Base-by-base conservation (phyloP, 2,888 invertebrate genomes). In the Folsomia candida region DNA sequence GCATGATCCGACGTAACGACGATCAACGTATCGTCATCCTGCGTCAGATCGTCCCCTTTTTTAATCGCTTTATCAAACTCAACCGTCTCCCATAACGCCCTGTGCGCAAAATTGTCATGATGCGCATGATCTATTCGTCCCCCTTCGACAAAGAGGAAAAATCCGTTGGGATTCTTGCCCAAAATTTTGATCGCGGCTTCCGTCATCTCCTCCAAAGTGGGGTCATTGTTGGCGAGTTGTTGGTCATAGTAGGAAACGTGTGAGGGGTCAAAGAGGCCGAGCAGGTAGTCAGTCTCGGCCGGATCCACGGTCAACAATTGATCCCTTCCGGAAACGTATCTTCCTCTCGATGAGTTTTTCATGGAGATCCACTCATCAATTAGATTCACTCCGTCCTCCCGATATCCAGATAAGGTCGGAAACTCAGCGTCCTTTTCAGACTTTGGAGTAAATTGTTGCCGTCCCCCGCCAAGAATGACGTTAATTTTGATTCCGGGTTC, bases 1-100 rank as follows among this genome's bases (percentile, higher is more conserved):
- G 90, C 88, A 81, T 92, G 92, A 82, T 92, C 92, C 0, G 92
- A 86, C 0, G 89, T 91, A 14, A 91, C 92, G 0, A 94, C 87
- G 26, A 93, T 89, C 1, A 94, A 83, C 0, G 94, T 94, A 61
- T 87, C 83, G n/a, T 84, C 83, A 67, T 84, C 84, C 14, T 63
- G 6, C 0, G 90, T 89, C 76, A 90, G 80, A 1, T 85, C 82
- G 66, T 85, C 82, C 0, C 91, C 90, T 78, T 83, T 85, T 72
- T 86, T 81, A 18, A 91, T 86, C 0, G 94, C 90, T 77, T 89
- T 86, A 51, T 90, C 87, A 81, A 92, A 88, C 81, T 91, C 90
- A 0, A 91, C 86, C 0, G 92, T 90, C 82, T 94, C 94, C 78
- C 90, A 89, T 0, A 94, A 82, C 0, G 94, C 91, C 37, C 87